Percentiles rank a stretch among this genome's conserved stretches.
These are phyloP conservation scores for Nesidiocoris tenuis DNA, from an alignment of 2,888 invertebrate genomes.

Conservation along the genomic window DNA sequence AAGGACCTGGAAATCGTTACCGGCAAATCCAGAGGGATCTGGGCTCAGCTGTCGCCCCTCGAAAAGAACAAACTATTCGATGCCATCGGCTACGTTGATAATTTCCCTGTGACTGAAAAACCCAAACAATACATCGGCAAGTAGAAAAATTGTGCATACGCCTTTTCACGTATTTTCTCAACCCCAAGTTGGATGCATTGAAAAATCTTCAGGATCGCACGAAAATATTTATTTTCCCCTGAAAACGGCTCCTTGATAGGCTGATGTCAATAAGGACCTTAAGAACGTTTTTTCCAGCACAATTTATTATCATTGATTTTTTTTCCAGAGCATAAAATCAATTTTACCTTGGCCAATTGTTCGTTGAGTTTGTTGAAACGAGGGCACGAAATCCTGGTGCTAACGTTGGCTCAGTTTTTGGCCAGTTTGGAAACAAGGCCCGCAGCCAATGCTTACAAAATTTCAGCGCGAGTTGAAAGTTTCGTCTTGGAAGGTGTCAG, in stretches of 20 bases:
- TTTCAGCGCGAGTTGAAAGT: slow-evolving; percentile 71
- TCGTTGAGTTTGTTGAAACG: slow-evolving; percentile 68
- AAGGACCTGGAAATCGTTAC: slow-evolving; percentile 60
- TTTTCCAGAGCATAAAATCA: slow-evolving; percentile 68
- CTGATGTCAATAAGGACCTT: too few species aligned
- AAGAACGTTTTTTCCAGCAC: too few species aligned
- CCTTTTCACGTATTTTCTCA: background rate
- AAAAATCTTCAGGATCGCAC: too few species aligned
- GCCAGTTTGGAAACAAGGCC: slow-evolving; percentile 69
- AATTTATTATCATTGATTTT: background rate
- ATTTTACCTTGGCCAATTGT: slow-evolving; percentile 72
- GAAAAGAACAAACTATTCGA: slow-evolving; percentile 64
- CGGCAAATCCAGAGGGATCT: slow-evolving; percentile 60
- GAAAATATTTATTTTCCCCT: too few species aligned
- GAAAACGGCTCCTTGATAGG: too few species aligned
- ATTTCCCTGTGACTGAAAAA: slow-evolving; percentile 56
- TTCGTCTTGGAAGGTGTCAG: slow-evolving; percentile 73
- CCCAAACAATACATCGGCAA: slow-evolving; percentile 63
- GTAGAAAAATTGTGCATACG: background rate
- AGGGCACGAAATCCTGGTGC: slow-evolving; percentile 68
- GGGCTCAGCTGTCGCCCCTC: slow-evolving; percentile 65
- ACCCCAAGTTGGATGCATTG: background rate
- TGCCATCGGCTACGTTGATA: slow-evolving; percentile 64
- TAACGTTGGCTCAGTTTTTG: slow-evolving; percentile 71
- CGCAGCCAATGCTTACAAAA: slow-evolving; percentile 66